Conservation (phyloP, 2,797 vertebrate species). For the Cyprinella venusta region DNA sequence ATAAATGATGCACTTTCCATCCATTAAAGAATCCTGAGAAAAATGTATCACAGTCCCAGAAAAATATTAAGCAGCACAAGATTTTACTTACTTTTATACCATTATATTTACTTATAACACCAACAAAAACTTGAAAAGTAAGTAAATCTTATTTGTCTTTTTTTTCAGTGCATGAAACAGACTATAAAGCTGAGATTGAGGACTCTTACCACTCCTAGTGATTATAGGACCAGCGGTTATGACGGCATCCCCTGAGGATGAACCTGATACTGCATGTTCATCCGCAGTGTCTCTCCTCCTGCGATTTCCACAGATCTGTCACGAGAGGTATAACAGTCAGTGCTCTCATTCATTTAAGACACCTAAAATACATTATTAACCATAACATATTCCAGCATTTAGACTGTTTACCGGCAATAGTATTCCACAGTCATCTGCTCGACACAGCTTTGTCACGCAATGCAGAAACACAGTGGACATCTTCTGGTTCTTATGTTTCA, state of each 20-base stretch:
- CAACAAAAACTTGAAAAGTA: neutral
- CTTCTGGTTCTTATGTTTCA: slow-evolving; percentile 98
- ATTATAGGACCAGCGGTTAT: slow-evolving; percentile 97
- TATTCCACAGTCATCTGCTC: slow-evolving; percentile 90
- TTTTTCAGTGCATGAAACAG: neutral
- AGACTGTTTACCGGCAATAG: slow-evolving; percentile 86
- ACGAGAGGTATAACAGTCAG: slow-evolving; percentile 53
- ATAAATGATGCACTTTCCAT: neutral
- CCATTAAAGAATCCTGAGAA: neutral
- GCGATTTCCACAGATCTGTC: slow-evolving; percentile 89
- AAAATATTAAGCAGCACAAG: neutral
- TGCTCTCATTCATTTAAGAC: neutral
- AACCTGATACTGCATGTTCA: slow-evolving; percentile 72
- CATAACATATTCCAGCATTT: neutral
- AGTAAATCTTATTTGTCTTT: too few relatives aligned
- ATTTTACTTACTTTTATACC: neutral
- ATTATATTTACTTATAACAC: neutral
- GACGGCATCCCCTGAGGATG: slow-evolving; percentile 84
- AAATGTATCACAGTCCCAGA: neutral
- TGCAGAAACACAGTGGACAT: slow-evolving; percentile 98
- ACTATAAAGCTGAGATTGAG: neutral
- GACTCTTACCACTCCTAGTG: slow-evolving; percentile 87
- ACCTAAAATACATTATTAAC: neutral
- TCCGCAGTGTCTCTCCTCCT: slow-evolving; percentile 79
- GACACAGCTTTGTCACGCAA: slow-evolving; percentile 95